Conservation (phyloP, 2,888 invertebrate genomes). For the Synergus gifuensis region DNA sequence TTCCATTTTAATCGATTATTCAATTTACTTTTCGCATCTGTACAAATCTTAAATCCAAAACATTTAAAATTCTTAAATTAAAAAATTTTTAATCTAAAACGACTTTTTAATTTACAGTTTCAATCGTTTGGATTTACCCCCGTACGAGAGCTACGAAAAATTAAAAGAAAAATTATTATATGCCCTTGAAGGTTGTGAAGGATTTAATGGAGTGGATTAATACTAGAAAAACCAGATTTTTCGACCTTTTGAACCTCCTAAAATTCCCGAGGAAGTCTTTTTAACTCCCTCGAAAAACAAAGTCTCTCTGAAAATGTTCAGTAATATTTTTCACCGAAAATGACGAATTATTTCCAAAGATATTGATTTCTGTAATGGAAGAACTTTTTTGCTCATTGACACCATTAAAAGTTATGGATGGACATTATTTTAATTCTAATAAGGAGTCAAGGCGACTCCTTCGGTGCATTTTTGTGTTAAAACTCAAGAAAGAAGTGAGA, state of each 20-base stretch:
- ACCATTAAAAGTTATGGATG: neutral
- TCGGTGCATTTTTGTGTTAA: neutral
- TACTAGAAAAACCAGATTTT: neutral
- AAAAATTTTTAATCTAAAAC: neutral
- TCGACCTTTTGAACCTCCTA: neutral
- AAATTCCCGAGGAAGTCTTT: neutral
- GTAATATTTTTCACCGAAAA: neutral
- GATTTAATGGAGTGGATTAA: slow-evolving; percentile 11
- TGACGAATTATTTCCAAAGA: neutral
- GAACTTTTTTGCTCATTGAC: neutral
- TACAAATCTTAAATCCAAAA: too few relatives aligned
- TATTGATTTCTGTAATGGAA: neutral
- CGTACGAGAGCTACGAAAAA: neutral
- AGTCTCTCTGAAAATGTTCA: neutral
- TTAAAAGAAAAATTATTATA: slow-evolving; percentile 5
- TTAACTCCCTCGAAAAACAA: neutral
- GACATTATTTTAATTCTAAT: neutral
- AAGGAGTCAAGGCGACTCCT: neutral
- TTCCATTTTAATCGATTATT: slow-evolving; percentile 50
- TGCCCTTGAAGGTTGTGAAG: neutral
- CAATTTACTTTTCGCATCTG: neutral
- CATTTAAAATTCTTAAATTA: neutral
- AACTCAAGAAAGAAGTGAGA: neutral
- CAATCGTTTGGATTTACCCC: slow-evolving; percentile 7
- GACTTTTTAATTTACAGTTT: neutral